phyloP scores from a whole-genome alignment of 2,888 invertebrate species.

The Xanthostigma xanthostigma region DNA sequence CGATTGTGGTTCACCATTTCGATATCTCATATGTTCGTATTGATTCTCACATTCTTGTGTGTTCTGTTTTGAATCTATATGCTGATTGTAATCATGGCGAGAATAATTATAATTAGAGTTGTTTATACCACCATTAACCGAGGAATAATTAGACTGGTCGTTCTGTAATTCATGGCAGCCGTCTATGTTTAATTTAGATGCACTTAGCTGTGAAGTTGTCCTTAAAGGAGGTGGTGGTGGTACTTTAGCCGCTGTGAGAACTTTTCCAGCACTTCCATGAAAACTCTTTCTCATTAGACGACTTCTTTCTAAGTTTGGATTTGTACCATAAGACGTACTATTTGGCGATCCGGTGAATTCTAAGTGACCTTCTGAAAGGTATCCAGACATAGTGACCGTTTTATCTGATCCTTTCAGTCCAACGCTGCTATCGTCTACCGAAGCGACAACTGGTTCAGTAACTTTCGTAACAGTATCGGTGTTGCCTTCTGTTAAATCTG shows the following conservation, averaged over 20 bases:
- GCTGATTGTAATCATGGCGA: too few relatives aligned
- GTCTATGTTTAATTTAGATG: slow-evolving; percentile 44
- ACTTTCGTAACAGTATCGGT: slow-evolving; percentile 33
- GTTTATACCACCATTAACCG: too few relatives aligned
- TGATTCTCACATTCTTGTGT: too few relatives aligned
- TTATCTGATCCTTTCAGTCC: slow-evolving; percentile 47
- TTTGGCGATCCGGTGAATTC: slow-evolving; percentile 45
- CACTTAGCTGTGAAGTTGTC: slow-evolving; percentile 72
- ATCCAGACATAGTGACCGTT: slow-evolving; percentile 52
- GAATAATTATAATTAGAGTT: too few relatives aligned
- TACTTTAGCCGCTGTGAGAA: slow-evolving; percentile 69
- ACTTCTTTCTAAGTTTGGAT: slow-evolving; percentile 73
- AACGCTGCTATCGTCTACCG: slow-evolving; percentile 63
- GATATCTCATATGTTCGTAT: too few relatives aligned
- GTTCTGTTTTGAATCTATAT: too few relatives aligned
- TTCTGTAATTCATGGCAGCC: slow-evolving; percentile 26
- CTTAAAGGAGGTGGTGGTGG: slow-evolving; percentile 73
- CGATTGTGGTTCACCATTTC: slow-evolving; percentile 37
- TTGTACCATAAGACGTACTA: slow-evolving; percentile 37
- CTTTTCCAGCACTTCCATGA: slow-evolving; percentile 70
- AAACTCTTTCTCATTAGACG: slow-evolving; percentile 81
- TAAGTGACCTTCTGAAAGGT: slow-evolving; percentile 74
- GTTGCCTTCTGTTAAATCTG: slow-evolving; percentile 73
- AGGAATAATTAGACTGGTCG: too few relatives aligned
- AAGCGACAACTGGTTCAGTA: slow-evolving; percentile 30